These are phyloP conservation scores for Channa striata DNA, from an alignment of 2,797 vertebrate genomes.

Conservation along the genomic window DNA sequence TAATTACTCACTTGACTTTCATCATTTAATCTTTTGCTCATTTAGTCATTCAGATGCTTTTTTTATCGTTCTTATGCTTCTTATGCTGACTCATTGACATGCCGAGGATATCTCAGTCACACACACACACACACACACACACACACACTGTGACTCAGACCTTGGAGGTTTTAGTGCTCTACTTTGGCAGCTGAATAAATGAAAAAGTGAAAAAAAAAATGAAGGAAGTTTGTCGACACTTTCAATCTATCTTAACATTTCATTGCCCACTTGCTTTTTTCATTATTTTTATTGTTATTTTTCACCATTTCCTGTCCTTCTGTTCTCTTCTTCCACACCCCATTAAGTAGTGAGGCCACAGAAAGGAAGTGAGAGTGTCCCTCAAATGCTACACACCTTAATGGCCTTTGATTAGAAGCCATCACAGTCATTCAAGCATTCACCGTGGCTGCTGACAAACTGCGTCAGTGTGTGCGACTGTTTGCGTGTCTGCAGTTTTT, in stretches of 20 bases:
- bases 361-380: slow-evolving; percentile 50
- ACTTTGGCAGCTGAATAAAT: slow-evolving; percentile 18
- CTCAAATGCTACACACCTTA: slow-evolving; percentile 54
- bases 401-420: slow-evolving; percentile 74
- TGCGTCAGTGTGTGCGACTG: slow-evolving; percentile 13
- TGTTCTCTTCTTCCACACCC: slow-evolving; percentile 62
- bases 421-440: slow-evolving; percentile 61
- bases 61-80: not conserved
- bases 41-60: slow-evolving; percentile 29
- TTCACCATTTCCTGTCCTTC: slow-evolving; percentile 24
- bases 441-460: slow-evolving; percentile 20
- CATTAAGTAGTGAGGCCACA: slow-evolving; percentile 80
- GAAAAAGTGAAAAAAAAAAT: not conserved
- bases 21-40: slow-evolving; percentile 29
- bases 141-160: slow-evolving; percentile 33
- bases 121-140: slow-evolving; percentile 15
- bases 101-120: slow-evolving; percentile 31
- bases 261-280: slow-evolving; percentile 22
- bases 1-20: slow-evolving; percentile 48
- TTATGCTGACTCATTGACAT: slow-evolving; percentile 34
- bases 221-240: slow-evolving; percentile 17
- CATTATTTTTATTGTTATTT: slow-evolving; percentile 36
- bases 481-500: slow-evolving; percentile 38
- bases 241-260: slow-evolving; percentile 38
- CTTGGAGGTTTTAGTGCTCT: slow-evolving; percentile 32